A percentile compares a stretch with the other conserved stretches of the same genome.
These are phyloP conservation scores for Napeogenes sylphis DNA, from an alignment of 2,888 invertebrate genomes.

Conservation along the genomic window DNA sequence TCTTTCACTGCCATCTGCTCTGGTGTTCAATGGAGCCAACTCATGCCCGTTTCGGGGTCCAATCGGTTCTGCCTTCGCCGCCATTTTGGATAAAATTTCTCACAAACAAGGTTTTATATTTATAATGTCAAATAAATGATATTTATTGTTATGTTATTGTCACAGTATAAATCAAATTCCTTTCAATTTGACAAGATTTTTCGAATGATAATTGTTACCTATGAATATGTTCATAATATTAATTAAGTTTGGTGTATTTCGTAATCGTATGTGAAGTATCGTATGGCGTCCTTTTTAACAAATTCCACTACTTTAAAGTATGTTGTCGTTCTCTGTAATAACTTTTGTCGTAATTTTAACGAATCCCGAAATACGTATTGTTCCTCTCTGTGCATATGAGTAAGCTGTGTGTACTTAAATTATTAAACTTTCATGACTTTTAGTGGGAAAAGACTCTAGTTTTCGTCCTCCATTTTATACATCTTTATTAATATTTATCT, in stretches of 20 bases:
- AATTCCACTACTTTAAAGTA: conserved; percentile 71
- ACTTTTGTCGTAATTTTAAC: conserved; percentile 66
- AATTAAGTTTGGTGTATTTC: conserved; percentile 59
- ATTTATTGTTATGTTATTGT: conserved; percentile 24
- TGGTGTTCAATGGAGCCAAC: conserved; percentile 86
- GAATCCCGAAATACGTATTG: conserved; percentile 67
- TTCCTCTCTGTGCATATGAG: conserved; percentile 70
- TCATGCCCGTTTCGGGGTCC: conserved; percentile 85
- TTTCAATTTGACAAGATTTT: conserved; percentile 71
- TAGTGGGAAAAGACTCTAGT: background rate
- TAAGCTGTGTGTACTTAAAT: conserved; percentile 30
- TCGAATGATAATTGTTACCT: conserved; percentile 63
- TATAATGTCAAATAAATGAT: background rate
- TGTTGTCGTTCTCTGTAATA: conserved; percentile 62
- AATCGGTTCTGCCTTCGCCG: conserved; percentile 73
- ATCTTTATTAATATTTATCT: conserved; percentile 20
- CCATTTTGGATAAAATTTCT: conserved; percentile 50
- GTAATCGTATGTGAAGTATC: conserved; percentile 69
- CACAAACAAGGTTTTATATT: conserved; percentile 25
- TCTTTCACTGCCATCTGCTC: conserved; percentile 78
- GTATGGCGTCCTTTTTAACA: conserved; percentile 73
- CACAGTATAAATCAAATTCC: conserved; percentile 35
- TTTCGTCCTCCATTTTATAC: conserved; percentile 11
- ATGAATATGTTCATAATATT: conserved; percentile 71
- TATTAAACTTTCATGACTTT: conserved; percentile 30